Conservation (phyloP, 2,888 invertebrate genomes). For the Eupithecia insigniata region DNA sequence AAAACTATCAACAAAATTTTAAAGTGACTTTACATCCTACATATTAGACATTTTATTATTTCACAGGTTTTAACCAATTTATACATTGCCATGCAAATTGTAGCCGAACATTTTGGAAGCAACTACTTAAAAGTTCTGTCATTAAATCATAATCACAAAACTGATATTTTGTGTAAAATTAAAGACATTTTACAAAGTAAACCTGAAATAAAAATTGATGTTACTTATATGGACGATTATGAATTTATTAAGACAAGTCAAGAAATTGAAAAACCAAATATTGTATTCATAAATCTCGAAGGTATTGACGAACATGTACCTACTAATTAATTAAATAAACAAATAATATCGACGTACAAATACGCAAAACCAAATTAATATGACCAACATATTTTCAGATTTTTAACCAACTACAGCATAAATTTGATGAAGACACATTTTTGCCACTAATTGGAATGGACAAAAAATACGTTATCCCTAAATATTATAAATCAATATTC, state of each 20-base stretch:
- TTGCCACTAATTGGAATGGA: conserved; percentile 13
- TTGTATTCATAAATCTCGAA: conserved; percentile 12
- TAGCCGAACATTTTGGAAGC: conserved; percentile 12
- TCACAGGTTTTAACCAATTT: conserved; percentile 23
- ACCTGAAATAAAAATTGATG: conserved; percentile 17
- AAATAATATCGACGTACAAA: not conserved
- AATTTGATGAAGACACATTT: conserved; percentile 19
- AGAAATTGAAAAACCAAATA: conserved; percentile 15
- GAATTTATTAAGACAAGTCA: conserved; percentile 9
- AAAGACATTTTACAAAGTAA: conserved; percentile 11
- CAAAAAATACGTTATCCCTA: conserved; percentile 8
- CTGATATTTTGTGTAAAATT: conserved; percentile 1
- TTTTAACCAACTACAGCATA: conserved; percentile 14
- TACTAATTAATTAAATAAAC: not conserved
- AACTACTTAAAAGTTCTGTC: conserved; percentile 16
- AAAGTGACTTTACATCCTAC: not conserved
- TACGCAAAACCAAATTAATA: not conserved
- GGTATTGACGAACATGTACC: conserved; percentile 18
- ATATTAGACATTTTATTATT: not conserved
- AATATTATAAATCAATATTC: conserved; percentile 20
- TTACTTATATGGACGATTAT: conserved; percentile 2
- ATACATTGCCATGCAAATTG: conserved; percentile 26
- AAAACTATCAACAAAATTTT: not conserved
- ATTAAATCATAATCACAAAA: conserved; percentile 9
- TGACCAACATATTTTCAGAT: conserved; percentile 8